Evolutionary conservation across 2,797 vertebrate species (phyloP), one percentile per base, ranked within the genome.

Genomic region (Kryptopterus vitreolus): DNA sequence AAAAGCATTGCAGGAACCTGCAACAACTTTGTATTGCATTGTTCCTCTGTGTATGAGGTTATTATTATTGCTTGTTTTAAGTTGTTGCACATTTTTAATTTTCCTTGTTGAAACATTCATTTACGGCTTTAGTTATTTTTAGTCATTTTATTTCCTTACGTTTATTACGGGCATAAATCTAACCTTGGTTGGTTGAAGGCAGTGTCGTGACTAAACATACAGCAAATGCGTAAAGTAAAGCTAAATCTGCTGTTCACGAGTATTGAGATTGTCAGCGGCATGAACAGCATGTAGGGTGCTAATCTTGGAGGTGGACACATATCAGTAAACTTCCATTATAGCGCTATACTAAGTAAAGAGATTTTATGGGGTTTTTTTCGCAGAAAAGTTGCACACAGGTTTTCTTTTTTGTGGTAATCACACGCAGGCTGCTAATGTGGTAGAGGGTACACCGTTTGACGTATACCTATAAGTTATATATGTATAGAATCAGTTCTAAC

Each of bases 251-350:
- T 68, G 46, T 26, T n/a, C 43, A 68, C 29, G 26, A 33, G 43
- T 26, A 43, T 8, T 74, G 71, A 43, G 71, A 33, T 74, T 29
- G 58, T n/a, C 3, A 22, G 53, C 43, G 53, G 35, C 71, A 58
- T 74, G 15, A 74, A 59, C 10, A 74, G 55, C 33, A 74, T 58
- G 71, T 53, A 58, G 53, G 33, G n/a, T 57, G 26, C 16, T 73
- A 33, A 57, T 38, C 13, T 43, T 58, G 53, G 71, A 74, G n/a
- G 38, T 58, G 52, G n/a, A 74, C 53, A 26, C 53, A 43, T 58
- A 24, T 22, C 35, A 59, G 20, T 29, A 58, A 24, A n/a, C 55
- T 74, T 58, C n/a, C 35, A 29, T 74, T 74, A 59, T 46, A 59
- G 72, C 22, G 29, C 31, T 74, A 16, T 26, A 43, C n/a, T 12